Evolutionary conservation across 2,797 vertebrate genomes (phyloP), one percentile per base, ranked within the genome.

Genomic region (Chaetodon trifasciatus): DNA sequence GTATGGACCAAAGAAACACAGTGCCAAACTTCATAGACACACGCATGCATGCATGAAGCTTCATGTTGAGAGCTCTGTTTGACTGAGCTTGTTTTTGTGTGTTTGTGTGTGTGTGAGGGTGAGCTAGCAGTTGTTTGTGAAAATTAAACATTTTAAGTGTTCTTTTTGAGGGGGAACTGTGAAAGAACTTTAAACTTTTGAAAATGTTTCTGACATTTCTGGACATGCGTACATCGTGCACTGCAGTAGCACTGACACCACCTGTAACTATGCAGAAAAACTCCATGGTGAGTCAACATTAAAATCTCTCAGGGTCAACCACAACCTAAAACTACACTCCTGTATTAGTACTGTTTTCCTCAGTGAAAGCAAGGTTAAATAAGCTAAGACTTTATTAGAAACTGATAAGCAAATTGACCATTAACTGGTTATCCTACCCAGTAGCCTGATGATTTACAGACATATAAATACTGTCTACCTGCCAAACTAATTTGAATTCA

Each of bases 21-120:
- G 67, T 93, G 95, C 92, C 94, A 95, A 95, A 94, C 93, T 95
- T 93, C 87, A 81, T 82, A 88, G 76, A 89, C 68, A 79, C 68
- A 82, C 11, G 77, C 89, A 88, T 67, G 85, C 88, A 91, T 83
- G 90, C 90, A 89, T 87, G 85, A 87, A 87, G 84, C 86, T 84
- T 70, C 89, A 90, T 85, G 89, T 81, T 91, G 78, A 79, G 86
- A 88, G 78, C 86, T 67, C 84, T 82, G 84, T 88, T 79, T 84
- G 87, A 86, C 74, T 82, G 74, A 69, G 52, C 35, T 60, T n/a
- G 11, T 44, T 8, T 62, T 21, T 77, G 61, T 65, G n/a, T 80
- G 69, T 57, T 21, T 24, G 28, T 73, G n/a, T 63, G 28, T 44
- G 19, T 57, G 60, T 44, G 35, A 75, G 37, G 69, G 50, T 65